Base-by-base conservation (phyloP, 2,797 vertebrate species). In the Crocidura indochinensis region DNA sequence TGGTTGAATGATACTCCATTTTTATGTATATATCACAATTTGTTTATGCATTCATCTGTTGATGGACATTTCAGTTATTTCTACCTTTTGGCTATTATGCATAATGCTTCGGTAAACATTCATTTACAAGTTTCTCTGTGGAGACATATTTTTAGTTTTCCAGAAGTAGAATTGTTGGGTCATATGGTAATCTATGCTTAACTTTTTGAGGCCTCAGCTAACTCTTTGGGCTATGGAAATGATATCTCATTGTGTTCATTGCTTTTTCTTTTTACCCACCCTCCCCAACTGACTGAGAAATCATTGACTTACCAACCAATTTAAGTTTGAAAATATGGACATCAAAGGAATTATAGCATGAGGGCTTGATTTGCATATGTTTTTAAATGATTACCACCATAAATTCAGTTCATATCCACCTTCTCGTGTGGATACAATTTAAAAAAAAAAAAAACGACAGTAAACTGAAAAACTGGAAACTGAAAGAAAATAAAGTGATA, bases 121-220 rank as follows among this genome's bases (percentile, higher is more conserved):
- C 19, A 11, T 67, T 87, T 74, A 60, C 27, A 81, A 17, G 15
- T 75, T 80, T 77, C 51, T 81, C 0, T 79, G 46, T 69, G 46
- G 38, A 49, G 19, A 20, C 19, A n/a, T 26, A 17, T 84, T 91
- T 46, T 91, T 56, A 69, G 29, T 73, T 86, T 56, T 76, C 49
- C 64, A 8, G 17, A 17, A 44, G 2, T 44, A 31, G n/a, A 65
- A 38, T 51, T 51, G 1, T n/a, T 68, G 17, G n/a, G 2, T 84
- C 68, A 46, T 22, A 24, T 5, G 6, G 19, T 31, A 88, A 90
- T 68, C 15, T 15, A 7, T 10, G 8, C 17, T 82, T 68, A 76
- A 60, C 29, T 60, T 49, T 84, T 38, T 79, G 26, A 87, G n/a
- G 46, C 49, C 68, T 17, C 2, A 31, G 24, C 12, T 7, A 60